A percentile compares a stretch with the other conserved stretches of the same genome.
Evolutionary conservation across 2,113 vertebrate species (phyloP).

Genomic region (Formicarius rufipectus): DNA sequence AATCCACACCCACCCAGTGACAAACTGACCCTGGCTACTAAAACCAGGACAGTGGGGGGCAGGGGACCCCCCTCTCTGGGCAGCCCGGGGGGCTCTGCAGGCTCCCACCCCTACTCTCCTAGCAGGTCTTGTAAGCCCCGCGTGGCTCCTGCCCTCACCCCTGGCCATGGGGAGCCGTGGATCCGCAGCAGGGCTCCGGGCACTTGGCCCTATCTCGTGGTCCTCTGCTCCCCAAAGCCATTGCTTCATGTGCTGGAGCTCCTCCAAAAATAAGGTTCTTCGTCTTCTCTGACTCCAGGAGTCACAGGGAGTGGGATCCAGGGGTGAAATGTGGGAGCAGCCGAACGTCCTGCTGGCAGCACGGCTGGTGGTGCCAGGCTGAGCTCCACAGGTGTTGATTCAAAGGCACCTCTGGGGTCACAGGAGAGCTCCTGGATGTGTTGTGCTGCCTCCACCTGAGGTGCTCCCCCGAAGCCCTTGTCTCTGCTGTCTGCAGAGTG

Average conservation of each 20-base stretch:
- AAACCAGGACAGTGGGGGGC: too few species aligned
- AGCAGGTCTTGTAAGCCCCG: background rate
- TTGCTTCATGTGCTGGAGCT: background rate
- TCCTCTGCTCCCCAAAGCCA: accelerated
- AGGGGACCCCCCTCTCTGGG: background rate
- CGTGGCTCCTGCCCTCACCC: too few species aligned
- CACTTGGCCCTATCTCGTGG: accelerated
- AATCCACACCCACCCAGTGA: too few species aligned
- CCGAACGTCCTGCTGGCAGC: background rate
- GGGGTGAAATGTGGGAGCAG: background rate
- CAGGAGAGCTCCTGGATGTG: background rate
- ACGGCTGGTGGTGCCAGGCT: background rate
- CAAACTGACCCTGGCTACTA: too few species aligned
- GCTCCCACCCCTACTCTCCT: accelerated
- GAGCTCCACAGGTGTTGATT: background rate
- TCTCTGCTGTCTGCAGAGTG: background rate
- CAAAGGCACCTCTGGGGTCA: background rate
- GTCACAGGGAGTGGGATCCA: background rate
- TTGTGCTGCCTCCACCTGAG: background rate
- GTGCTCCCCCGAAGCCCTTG: background rate
- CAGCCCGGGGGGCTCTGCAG: accelerated
- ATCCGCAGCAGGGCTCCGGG: accelerated
- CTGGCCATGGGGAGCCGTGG: accelerated
- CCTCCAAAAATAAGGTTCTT: background rate
- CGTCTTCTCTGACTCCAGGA: background rate